Conservation (phyloP, 2,113 vertebrate genomes). For the Nymphicus hollandicus region DNA sequence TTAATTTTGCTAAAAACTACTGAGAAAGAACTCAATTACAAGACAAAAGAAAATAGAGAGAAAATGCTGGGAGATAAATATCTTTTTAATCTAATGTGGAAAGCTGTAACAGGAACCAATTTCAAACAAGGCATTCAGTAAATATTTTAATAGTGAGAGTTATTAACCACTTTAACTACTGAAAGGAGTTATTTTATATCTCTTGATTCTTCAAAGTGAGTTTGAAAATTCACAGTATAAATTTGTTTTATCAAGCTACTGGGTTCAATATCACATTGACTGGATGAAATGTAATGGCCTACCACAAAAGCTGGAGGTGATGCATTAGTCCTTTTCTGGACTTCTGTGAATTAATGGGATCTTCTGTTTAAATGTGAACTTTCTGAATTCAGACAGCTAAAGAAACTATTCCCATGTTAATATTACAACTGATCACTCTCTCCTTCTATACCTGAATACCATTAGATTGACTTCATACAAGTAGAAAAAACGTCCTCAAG, state of each 20-base stretch:
- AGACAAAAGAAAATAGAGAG: neutral
- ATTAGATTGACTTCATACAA: neutral
- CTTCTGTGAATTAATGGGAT: too few species aligned
- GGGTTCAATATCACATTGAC: neutral
- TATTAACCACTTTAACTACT: neutral
- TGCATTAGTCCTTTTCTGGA: too few species aligned
- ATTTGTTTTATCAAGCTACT: neutral
- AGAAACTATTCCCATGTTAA: neutral
- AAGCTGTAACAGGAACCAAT: neutral
- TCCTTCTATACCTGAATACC: neutral
- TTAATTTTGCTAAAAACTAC: neutral
- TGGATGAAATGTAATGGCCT: neutral
- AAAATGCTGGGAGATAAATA: neutral
- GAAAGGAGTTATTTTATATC: neutral
- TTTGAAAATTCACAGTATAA: neutral
- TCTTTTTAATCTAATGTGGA: neutral
- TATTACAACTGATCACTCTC: neutral
- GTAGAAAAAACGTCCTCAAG: neutral
- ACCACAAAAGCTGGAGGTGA: neutral
- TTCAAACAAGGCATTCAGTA: neutral
- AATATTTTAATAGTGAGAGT: neutral
- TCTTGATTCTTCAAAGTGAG: neutral
- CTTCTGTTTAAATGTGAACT: neutral
- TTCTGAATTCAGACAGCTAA: neutral
- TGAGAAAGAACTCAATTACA: neutral